A percentile compares a stretch with the other conserved stretches of the same genome.
Conservation (phyloP, 2,113 vertebrate species). For the Pseudolaguvia tuberculata region DNA sequence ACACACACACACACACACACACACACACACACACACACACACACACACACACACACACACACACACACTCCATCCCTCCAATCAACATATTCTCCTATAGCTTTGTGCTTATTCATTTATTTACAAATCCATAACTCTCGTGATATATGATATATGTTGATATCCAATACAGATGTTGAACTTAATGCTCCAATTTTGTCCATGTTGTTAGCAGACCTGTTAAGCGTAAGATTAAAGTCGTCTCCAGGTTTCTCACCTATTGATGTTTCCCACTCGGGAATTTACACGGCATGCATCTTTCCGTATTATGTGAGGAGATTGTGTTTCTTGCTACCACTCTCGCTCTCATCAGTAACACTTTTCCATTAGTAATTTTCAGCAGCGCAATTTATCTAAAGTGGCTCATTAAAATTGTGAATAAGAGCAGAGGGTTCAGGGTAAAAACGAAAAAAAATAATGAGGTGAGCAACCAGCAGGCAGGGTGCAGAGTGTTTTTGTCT, state of each 20-base stretch:
- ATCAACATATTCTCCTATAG: background rate
- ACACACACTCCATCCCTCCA: background rate
- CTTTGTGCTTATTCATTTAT: conserved; percentile 47
- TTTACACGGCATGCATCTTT: background rate
- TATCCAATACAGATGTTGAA: conserved; percentile 40
- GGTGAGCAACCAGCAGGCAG: background rate
- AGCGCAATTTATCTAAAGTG: conserved; percentile 36
- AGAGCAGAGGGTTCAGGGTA: conserved; percentile 6
- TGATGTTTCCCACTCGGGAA: conserved; percentile 29
- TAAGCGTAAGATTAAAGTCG: conserved; percentile 53
- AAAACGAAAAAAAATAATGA: conserved; percentile 13
- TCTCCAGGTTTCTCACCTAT: conserved; percentile 34
- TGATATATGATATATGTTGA: background rate
- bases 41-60: background rate
- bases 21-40: no score
- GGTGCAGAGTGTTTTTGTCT: conserved; percentile 1
- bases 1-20: no score
- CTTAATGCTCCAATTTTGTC: conserved; percentile 52
- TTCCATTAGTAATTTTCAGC: conserved; percentile 35
- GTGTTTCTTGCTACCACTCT: conserved; percentile 20
- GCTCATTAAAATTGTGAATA: conserved; percentile 35
- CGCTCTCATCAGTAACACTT: conserved; percentile 13
- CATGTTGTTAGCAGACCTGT: conserved; percentile 35
- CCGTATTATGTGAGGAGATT: conserved; percentile 11
- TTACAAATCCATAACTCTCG: conserved; percentile 51